These are phyloP conservation scores for Oxyteleia sp. DNA, from an alignment of 2,888 invertebrate species.

Conservation along the genomic window DNA sequence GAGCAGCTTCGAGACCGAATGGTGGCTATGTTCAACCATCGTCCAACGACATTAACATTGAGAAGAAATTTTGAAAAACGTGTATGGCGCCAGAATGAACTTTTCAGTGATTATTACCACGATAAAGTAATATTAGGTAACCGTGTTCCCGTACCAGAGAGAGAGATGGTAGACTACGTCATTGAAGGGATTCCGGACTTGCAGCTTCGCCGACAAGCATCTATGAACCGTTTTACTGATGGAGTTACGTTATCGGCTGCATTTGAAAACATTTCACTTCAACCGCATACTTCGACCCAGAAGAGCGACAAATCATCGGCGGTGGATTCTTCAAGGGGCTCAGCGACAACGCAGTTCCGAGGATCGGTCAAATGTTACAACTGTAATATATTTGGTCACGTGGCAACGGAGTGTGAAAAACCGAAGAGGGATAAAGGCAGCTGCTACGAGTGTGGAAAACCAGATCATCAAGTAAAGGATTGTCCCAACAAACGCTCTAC, in stretches of 20 bases:
- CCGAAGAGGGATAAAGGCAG: constrained; percentile 23
- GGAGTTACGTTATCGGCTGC: constrained; percentile 8
- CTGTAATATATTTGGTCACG: constrained; percentile 23
- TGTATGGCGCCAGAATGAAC: neutral
- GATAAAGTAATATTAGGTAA: neutral
- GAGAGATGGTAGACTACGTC: neutral
- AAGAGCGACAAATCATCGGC: neutral
- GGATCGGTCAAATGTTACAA: constrained; percentile 29
- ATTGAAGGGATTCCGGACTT: neutral
- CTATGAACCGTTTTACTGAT: constrained; percentile 43
- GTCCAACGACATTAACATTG: neutral
- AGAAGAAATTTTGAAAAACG: neutral
- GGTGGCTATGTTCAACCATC: neutral
- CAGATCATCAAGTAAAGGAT: constrained; percentile 24
- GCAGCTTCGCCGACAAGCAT: constrained; percentile 56
- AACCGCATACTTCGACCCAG: neutral
- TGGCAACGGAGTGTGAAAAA: neutral
- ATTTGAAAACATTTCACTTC: constrained; percentile 15
- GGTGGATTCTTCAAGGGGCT: neutral
- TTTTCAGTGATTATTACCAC: neutral
- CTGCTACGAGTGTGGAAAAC: constrained; percentile 35
- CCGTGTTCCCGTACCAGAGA: neutral
- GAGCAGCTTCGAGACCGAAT: neutral
- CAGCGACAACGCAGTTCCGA: neutral
- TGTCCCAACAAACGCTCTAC: constrained; percentile 10